Evolutionary conservation across 1,140 invertebrate genomes (phyloP).

Genomic region (Neodiprion lecontei): DNA sequence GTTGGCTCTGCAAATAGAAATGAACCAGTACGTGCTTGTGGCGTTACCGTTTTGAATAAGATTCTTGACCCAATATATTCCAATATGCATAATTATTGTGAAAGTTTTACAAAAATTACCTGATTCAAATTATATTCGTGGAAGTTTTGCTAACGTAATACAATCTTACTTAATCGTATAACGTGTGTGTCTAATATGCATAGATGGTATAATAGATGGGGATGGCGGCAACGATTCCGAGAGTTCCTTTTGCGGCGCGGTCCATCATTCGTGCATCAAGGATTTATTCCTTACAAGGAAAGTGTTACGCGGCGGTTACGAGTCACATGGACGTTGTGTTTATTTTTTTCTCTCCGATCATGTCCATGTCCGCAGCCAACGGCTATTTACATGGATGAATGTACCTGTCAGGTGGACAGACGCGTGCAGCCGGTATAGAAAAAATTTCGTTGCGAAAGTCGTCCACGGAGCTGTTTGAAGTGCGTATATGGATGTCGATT

Average conservation of each 20-base stretch:
- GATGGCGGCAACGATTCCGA: background rate
- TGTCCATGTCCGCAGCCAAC: slow-evolving; percentile 13
- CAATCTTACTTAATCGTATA: no score
- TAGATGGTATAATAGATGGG: no score
- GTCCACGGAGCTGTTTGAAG: slow-evolving; percentile 32
- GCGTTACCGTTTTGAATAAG: no score
- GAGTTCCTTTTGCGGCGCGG: background rate
- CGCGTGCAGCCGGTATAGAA: slow-evolving; percentile 23
- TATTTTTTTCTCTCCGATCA: slow-evolving; percentile 27
- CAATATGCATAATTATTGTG: no score
- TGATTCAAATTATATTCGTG: no score
- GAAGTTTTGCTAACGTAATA: no score
- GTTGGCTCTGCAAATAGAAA: no score
- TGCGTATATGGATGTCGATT: slow-evolving; percentile 35
- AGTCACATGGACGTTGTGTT: background rate
- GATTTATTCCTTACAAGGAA: background rate
- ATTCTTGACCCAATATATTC: no score
- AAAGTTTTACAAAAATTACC: no score
- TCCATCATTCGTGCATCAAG: background rate
- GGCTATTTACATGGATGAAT: slow-evolving; percentile 34
- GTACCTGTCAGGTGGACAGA: slow-evolving; percentile 18
- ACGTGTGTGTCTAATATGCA: no score
- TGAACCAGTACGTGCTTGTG: no score
- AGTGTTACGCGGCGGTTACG: background rate
- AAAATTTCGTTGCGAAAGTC: slow-evolving; percentile 48